Base-by-base conservation (phyloP, 2,888 invertebrate genomes). In the Andrena hattorfiana region DNA sequence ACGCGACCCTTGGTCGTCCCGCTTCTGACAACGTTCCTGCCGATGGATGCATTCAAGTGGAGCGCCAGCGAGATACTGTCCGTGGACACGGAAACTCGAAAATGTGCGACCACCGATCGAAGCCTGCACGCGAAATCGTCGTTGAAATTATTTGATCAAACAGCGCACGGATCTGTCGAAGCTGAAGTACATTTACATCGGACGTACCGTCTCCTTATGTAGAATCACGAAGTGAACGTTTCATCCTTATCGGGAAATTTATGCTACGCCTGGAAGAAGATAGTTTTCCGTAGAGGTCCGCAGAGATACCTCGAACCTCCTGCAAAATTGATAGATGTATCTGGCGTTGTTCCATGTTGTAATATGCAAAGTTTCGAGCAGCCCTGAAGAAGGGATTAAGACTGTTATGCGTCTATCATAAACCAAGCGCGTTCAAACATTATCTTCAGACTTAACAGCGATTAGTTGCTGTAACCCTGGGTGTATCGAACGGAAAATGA, bases 41-140 rank as follows among this genome's bases (percentile, higher is more conserved):
- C 60, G 54, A 59, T 60, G 62, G 62, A 51, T 60, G 62, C 73
- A 68, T 81, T 81, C 64, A 59, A 81, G 59, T 74, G 32, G 74
- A 74, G 48, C 81, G 60, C 28, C 60, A 56, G 35, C 48, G 54
- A 59, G 56, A 80, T 80, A 80, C 81, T 68, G 75, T 70, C 81
- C 70, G 51, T 56, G 60, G 60, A 67, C 81, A 81, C 69, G 81
- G 70, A 82, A 75, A 82, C 81, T 82, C 64, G 70, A 70, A 75
- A 82, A 81, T 42, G 75, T 13, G 81, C 62, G 74, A 74, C 70
- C 74, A 60, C 69, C 81, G 59, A 72, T 79, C 68, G 80, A 69
- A 56, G 54, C 54, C 30, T 35, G 73, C 81, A 81, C 80, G 81
- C 81, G 73, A 81, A 56, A 48, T 54, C 67, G 26, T 63, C 67